These are phyloP conservation scores for Bos indicus DNA, from an alignment of 2,113 vertebrate species.

Conservation along the genomic window DNA sequence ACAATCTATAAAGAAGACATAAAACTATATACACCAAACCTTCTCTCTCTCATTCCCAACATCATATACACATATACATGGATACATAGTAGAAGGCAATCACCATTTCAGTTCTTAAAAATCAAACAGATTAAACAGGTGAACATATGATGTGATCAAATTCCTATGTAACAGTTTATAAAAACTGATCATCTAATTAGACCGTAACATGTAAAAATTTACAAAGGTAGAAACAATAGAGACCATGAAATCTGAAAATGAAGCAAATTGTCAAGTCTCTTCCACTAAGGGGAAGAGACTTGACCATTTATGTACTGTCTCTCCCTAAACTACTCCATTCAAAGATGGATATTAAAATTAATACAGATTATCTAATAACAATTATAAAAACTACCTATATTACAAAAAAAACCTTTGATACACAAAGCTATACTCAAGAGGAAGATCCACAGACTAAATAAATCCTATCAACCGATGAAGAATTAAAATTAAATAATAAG, in stretches of 20 bases:
- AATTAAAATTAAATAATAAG: slow-evolving; percentile 26
- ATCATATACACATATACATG: not conserved
- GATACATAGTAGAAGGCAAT: not conserved
- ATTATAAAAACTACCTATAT: not conserved
- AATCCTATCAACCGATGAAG: not conserved
- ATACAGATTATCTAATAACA: not conserved
- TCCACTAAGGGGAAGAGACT: not conserved
- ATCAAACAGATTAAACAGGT: not conserved
- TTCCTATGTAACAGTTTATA: not conserved
- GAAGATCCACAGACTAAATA: not conserved
- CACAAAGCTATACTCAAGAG: not conserved
- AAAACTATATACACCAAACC: not conserved
- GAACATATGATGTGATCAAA: not conserved
- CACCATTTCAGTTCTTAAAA: slow-evolving; percentile 8
- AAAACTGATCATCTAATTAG: not conserved
- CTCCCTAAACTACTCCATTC: not conserved
- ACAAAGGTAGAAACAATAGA: not conserved
- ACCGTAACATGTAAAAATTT: not conserved
- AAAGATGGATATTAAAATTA: not conserved
- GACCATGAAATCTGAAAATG: not conserved
- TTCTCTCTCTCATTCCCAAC: not conserved
- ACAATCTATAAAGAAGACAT: not conserved
- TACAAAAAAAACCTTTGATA: not conserved
- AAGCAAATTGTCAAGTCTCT: not conserved
- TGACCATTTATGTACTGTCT: not conserved